Percentiles rank a stretch among this genome's conserved stretches.
Conservation (phyloP, 2,113 vertebrate genomes). For the Malurus melanocephalus region DNA sequence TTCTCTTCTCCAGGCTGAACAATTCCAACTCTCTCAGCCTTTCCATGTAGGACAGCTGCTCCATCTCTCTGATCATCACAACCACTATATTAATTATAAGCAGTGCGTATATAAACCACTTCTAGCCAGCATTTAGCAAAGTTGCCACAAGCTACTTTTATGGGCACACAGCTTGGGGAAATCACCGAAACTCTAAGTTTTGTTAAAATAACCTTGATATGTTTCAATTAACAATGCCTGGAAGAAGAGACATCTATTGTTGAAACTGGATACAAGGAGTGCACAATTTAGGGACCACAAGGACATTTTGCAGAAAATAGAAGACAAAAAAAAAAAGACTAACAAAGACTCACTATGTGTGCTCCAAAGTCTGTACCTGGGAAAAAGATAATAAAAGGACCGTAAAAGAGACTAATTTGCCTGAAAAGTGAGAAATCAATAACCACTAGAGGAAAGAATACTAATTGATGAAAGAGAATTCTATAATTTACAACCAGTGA, state of each 20-base stretch:
- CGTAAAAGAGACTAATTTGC: neutral
- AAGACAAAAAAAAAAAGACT: neutral
- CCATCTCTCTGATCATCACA: neutral
- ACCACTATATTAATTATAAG: neutral
- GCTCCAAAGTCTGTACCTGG: neutral
- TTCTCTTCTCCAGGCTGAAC: neutral
- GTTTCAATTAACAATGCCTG: neutral
- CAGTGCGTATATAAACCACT: neutral
- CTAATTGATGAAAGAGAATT: neutral
- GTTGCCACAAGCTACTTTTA: neutral
- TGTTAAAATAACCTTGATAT: neutral
- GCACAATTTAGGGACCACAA: neutral
- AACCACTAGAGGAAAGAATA: neutral
- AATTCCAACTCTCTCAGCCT: neutral
- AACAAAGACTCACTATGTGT: neutral
- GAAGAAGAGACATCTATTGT: neutral
- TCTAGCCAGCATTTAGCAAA: neutral
- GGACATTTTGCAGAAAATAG: neutral
- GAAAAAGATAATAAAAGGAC: neutral
- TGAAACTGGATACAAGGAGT: neutral
- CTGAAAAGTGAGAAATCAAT: neutral
- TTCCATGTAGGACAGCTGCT: neutral
- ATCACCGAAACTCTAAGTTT: neutral
- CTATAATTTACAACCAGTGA: neutral
- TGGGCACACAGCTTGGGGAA: neutral